phyloP scores from a whole-genome alignment of 2,888 invertebrate genomes.

The Callyntrura guangdongensis region DNA sequence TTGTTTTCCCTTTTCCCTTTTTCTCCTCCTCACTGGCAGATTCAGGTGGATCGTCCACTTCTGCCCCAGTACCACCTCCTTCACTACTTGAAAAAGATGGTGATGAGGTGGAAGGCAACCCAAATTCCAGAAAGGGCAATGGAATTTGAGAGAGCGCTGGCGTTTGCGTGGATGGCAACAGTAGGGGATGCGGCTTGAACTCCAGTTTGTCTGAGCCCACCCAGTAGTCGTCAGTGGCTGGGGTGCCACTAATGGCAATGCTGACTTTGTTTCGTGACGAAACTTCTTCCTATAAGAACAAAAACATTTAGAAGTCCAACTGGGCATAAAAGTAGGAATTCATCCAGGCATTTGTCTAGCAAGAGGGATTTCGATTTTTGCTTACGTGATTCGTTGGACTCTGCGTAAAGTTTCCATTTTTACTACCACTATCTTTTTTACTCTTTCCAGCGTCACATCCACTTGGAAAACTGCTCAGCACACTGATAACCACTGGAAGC shows the following conservation, averaged over 20 bases:
- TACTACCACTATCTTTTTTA: background rate
- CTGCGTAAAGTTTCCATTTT: conserved; percentile 58
- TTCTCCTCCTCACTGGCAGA: conserved; percentile 5
- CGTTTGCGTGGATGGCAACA: conserved; percentile 47
- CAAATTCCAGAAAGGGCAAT: conserved; percentile 59
- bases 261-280: conserved; percentile 29
- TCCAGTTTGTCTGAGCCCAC: conserved; percentile 74
- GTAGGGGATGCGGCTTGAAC: conserved; percentile 77
- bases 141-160: conserved; percentile 54
- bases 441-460: background rate
- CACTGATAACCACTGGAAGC: background rate
- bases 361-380: background rate
- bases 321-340: conserved; percentile 12
- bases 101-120: conserved; percentile 22
- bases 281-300: conserved; percentile 60
- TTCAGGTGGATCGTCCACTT: conserved; percentile 4
- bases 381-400: conserved; percentile 73
- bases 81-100: conserved; percentile 17
- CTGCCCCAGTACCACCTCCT: background rate
- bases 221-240: conserved; percentile 60
- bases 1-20: conserved; percentile 1
- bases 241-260: background rate
- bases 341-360: too few species aligned
- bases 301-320: too few species aligned
- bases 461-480: conserved; percentile 19